Evolutionary conservation across 2,113 vertebrate genomes (phyloP).

Genomic region (Caretta caretta): DNA sequence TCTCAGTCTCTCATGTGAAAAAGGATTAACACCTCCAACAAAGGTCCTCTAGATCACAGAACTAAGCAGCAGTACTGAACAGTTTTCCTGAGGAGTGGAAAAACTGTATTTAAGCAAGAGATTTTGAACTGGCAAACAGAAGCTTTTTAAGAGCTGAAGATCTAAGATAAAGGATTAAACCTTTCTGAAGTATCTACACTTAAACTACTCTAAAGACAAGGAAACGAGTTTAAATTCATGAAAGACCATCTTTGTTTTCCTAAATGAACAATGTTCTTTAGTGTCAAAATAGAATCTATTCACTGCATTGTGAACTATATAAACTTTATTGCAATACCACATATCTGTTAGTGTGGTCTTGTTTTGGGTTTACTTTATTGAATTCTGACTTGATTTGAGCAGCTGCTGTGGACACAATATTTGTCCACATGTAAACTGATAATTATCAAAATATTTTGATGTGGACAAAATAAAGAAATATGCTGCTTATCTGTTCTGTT

Average conservation of each 20-base stretch:
- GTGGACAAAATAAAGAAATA: neutral
- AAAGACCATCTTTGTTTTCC: constrained; percentile 68
- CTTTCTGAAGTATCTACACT: constrained; percentile 68
- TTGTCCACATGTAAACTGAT: neutral
- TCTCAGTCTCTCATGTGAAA: constrained; percentile 88
- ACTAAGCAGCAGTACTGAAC: constrained; percentile 75
- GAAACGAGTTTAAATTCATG: constrained; percentile 69
- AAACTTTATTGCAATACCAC: constrained; percentile 36
- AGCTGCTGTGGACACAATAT: neutral
- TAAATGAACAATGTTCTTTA: constrained; percentile 56
- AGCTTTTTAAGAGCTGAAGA: constrained; percentile 82
- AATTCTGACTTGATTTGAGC: constrained; percentile 21
- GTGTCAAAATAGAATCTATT: constrained; percentile 48
- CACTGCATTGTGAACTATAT: neutral
- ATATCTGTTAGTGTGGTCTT: neutral
- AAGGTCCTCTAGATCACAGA: constrained; percentile 83
- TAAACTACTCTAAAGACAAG: constrained; percentile 69
- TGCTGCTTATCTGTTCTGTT: neutral
- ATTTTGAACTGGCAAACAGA: constrained; percentile 83
- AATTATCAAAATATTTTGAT: constrained; percentile 9
- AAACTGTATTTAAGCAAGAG: constrained; percentile 82
- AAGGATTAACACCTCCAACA: constrained; percentile 89
- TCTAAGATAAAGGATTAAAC: constrained; percentile 77
- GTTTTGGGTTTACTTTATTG: constrained; percentile 26
- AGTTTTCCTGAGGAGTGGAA: constrained; percentile 80